Evolutionary conservation across 2,113 vertebrate genomes (phyloP).

Genomic region (Lanius ludovicianus): DNA sequence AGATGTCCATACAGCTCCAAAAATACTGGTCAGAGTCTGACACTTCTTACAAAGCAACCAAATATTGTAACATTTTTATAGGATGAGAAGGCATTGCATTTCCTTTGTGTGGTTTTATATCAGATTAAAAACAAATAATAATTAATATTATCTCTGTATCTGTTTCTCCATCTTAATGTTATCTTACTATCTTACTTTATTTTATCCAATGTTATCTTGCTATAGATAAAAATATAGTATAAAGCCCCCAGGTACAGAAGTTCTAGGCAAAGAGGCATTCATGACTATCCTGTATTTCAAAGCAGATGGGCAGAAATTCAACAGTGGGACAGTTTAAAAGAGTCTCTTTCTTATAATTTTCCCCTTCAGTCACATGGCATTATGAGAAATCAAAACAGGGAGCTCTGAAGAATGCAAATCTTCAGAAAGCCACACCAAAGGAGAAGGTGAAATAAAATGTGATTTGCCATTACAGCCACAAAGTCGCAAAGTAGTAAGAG

Average conservation of each 20-base stretch:
- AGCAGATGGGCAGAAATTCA: background rate
- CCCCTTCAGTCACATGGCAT: background rate
- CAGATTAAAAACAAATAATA: background rate
- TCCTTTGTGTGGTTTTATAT: background rate
- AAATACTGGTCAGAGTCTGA: background rate
- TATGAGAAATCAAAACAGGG: background rate
- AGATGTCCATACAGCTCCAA: background rate
- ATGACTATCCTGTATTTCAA: background rate
- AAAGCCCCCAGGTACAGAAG: background rate
- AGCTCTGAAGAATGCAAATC: background rate
- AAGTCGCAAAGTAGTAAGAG: background rate
- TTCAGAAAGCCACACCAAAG: conserved; percentile 9
- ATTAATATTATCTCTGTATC: background rate
- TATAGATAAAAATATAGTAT: background rate
- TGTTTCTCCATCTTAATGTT: background rate
- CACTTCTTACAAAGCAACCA: background rate
- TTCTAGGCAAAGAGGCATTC: background rate
- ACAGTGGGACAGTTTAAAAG: background rate
- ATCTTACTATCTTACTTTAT: background rate
- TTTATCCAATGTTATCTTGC: background rate
- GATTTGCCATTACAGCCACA: background rate
- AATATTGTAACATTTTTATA: background rate
- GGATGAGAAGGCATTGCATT: background rate
- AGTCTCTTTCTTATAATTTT: background rate
- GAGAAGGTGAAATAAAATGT: background rate